phyloP scores from a whole-genome alignment of 1,140 invertebrate genomes.

The Helicoverpa zea region DNA sequence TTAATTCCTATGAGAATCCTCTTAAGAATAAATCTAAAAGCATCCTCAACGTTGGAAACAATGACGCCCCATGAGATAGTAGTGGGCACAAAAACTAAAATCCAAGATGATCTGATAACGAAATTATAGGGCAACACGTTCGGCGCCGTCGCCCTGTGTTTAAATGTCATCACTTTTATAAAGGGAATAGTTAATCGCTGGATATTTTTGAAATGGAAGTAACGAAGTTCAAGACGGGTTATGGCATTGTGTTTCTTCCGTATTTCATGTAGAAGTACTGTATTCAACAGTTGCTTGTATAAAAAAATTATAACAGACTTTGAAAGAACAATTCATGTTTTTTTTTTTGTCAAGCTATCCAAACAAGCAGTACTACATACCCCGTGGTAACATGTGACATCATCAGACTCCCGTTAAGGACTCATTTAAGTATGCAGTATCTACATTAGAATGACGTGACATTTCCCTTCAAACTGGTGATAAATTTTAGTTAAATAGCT shows the following conservation, averaged over 20 bases:
- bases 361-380: not conserved
- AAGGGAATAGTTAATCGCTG: slow-evolving; percentile 46
- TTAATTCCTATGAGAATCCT: not conserved
- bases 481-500: slow-evolving; percentile 38
- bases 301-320: not conserved
- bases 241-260: not conserved
- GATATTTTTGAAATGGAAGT: slow-evolving; percentile 21
- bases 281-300: not conserved
- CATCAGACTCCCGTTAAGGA: slow-evolving; percentile 32
- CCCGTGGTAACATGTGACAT: slow-evolving; percentile 12
- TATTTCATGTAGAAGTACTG: not conserved
- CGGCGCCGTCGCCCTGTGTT: slow-evolving; percentile 26
- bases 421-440: slow-evolving; percentile 26
- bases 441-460: slow-evolving; percentile 9
- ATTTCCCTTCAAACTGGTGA: slow-evolving; percentile 29
- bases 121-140: slow-evolving; percentile 63
- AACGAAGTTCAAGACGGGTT: not conserved
- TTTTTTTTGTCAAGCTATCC: not conserved
- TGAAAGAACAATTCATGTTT: too few relatives aligned
- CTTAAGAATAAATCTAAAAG: slow-evolving; percentile 27
- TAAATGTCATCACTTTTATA: slow-evolving; percentile 48
- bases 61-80: slow-evolving; percentile 61
- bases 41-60: slow-evolving; percentile 57
- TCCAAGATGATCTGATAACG: slow-evolving; percentile 69
- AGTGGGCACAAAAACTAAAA: slow-evolving; percentile 63